Evolutionary conservation across 2,113 vertebrate species (phyloP).

Genomic region (Coregonus clupeaformis): DNA sequence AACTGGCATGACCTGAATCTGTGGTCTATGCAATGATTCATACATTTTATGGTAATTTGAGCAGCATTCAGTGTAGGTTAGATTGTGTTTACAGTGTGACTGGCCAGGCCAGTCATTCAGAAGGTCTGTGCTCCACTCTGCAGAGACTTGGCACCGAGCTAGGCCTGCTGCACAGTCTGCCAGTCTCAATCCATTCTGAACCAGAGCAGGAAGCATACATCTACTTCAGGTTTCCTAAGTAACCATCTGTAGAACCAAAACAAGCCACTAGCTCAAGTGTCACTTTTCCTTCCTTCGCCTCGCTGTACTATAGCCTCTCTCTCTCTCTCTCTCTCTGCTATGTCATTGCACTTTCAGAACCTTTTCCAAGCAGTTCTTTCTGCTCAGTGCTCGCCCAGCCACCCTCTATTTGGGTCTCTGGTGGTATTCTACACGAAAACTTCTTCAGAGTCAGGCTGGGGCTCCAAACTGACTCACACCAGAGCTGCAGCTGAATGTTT

Average conservation of each 20-base stretch:
- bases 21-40: no score
- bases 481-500: slow-evolving; percentile 21
- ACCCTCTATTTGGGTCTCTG: no score
- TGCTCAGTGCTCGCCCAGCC: background rate
- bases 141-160: slow-evolving; percentile 19
- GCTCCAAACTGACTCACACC: slow-evolving; percentile 14
- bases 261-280: slow-evolving; percentile 10
- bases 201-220: slow-evolving; percentile 43
- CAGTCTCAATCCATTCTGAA: slow-evolving; percentile 31
- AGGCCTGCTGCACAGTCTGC: slow-evolving; percentile 11
- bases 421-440: background rate
- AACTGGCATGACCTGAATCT: no score
- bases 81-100: background rate
- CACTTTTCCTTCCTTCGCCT: slow-evolving; percentile 2
- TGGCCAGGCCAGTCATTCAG: background rate
- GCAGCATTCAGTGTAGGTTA: background rate
- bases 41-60: no score
- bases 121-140: slow-evolving; percentile 2
- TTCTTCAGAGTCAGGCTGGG: slow-evolving; percentile 3
- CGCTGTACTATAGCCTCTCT: background rate
- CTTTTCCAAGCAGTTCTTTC: slow-evolving; percentile 9
- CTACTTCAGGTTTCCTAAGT: slow-evolving; percentile 32
- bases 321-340: slow-evolving; percentile 3
- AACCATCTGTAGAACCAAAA: slow-evolving; percentile 38
- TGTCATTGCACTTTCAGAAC: slow-evolving; percentile 3